Evolutionary conservation across 2,797 vertebrate genomes (phyloP).

Genomic region (Eleutherodactylus coqui): DNA sequence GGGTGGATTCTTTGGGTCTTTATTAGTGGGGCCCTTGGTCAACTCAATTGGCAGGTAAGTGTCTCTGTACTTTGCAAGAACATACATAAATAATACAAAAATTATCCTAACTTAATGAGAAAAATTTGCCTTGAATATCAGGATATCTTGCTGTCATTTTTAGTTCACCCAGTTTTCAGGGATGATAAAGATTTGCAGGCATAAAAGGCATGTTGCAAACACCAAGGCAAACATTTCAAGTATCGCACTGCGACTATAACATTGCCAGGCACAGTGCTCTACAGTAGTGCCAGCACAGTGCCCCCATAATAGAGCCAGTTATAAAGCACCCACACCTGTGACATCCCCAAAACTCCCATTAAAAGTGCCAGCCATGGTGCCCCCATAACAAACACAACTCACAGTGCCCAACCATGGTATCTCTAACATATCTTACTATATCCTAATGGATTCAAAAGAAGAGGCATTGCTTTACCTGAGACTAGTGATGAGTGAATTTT

Average conservation of each 20-base stretch:
- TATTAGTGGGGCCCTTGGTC: constrained; percentile 89
- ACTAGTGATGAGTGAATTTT: too few species aligned
- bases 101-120: too few species aligned
- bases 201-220: neutral
- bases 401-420: too few species aligned
- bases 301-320: too few species aligned
- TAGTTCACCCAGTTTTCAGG: neutral
- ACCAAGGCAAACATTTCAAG: neutral
- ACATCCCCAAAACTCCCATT: too few species aligned
- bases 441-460: too few species aligned
- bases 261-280: neutral
- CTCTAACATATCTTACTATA: too few species aligned
- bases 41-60: constrained; percentile 87
- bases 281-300: too few species aligned
- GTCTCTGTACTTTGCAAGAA: neutral
- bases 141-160: neutral
- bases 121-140: neutral
- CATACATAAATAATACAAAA: neutral
- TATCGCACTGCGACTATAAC: neutral
- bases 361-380: too few species aligned
- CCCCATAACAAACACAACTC: too few species aligned
- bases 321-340: too few species aligned
- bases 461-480: too few species aligned
- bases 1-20: constrained; percentile 90
- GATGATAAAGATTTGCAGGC: neutral